These are phyloP conservation scores for Luidia sarsii DNA, from an alignment of 53 echinoderm and acorn worm genomes.

Conservation along the genomic window DNA sequence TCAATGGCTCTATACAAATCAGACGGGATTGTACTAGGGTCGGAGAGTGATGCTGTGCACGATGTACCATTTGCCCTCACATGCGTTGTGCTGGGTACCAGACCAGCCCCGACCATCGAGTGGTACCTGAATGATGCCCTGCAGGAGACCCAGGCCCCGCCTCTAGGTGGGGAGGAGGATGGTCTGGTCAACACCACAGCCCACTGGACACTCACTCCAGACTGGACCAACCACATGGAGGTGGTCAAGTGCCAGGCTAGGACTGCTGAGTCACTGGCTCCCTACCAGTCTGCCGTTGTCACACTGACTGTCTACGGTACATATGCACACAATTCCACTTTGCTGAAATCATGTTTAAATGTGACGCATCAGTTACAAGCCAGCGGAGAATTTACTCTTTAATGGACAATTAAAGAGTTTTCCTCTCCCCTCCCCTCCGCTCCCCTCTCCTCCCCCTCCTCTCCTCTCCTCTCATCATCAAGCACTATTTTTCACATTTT, in stretches of 20 bases:
- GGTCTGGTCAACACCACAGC: not conserved
- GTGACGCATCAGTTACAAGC: too few relatives aligned
- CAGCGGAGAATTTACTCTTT: too few relatives aligned
- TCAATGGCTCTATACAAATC: slow-evolving; percentile 13
- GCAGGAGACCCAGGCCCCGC: not conserved
- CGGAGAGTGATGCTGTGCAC: not conserved
- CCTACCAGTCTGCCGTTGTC: not conserved
- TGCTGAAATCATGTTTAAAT: too few relatives aligned
- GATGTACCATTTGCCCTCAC: not conserved
- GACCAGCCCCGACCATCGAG: slow-evolving; percentile 23
- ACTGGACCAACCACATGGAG: not conserved
- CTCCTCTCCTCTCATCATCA: too few relatives aligned
- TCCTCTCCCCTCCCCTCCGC: too few relatives aligned
- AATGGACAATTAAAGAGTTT: too few relatives aligned
- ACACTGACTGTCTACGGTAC: not conserved
- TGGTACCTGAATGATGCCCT: slow-evolving; percentile 20
- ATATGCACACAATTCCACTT: not conserved
- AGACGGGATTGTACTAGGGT: not conserved
- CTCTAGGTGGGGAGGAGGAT: not conserved
- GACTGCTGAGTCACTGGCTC: not conserved
- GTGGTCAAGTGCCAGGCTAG: not conserved
- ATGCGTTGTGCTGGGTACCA: slow-evolving; percentile 7
- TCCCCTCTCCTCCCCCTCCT: too few relatives aligned
- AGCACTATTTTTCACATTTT: too few relatives aligned
- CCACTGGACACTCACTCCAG: slow-evolving; percentile 1